Base-by-base conservation (phyloP, 92 coral and sea anemone genomes). In the Epizoanthus rinbou region DNA sequence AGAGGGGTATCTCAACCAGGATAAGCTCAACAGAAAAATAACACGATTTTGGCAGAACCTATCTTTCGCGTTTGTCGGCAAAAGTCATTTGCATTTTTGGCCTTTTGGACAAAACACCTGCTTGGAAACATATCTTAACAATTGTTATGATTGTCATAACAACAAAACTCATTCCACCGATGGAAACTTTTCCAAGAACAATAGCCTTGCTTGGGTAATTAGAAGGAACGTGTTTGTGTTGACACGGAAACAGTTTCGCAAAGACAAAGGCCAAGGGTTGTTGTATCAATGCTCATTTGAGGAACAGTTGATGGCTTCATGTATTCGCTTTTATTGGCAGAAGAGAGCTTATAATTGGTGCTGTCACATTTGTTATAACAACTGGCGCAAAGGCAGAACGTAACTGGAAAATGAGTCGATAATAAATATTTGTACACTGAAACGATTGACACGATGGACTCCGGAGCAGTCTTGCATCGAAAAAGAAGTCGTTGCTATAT, bases 91-190 rank as follows among this genome's bases (percentile, higher is more conserved):
- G 82, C 82, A 78, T 76, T 62, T 60, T 17, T 37, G 54, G 11
- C 10, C 18, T 33, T 37, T 41, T 21, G 11, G 19, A 43, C 74
- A 33, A 21, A 81, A 81, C 92, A 89, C 89, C 92, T 89, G 92
- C 92, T 52, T 89, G 58, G 92, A 85, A 85, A 89, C 92, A 82
- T 66, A 7, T 58, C 87, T 58, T 81, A 74, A 75, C 92, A 60
- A 89, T 89, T 43, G 74, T 66, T 62, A 64, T 69, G 83, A 85
- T 85, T 86, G 65, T 35, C 86, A 74, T 81, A 81, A 89, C 92
- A 89, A 81, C 81, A 85, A 68, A 69, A 56, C 71, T 22, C 21
- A 62, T 62, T 4, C 28, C 69, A 62, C 64, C 16, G 16, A 78
- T 60, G 7, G 31, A 19, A 69, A 33, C 17, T 19, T 6, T 63